A percentile compares a stretch with the other conserved stretches of the same genome.
phyloP scores from a whole-genome alignment of 2,888 invertebrate species.

The Ectobius pallidus region DNA sequence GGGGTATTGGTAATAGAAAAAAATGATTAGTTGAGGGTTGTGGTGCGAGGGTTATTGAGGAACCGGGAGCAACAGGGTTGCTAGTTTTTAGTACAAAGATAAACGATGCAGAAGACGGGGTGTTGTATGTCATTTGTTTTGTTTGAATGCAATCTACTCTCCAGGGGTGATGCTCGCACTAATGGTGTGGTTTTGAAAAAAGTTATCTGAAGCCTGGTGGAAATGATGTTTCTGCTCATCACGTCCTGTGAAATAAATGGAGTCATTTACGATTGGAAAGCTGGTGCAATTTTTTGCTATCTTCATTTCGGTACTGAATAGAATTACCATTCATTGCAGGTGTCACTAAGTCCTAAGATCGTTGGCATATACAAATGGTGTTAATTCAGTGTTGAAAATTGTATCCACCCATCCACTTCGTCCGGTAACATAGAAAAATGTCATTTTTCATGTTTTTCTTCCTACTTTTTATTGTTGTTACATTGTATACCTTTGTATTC shows the following conservation, averaged over 20 bases:
- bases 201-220: neutral
- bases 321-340: no score
- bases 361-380: no score
- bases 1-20: neutral
- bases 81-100: neutral
- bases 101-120: neutral
- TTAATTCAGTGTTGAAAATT: no score
- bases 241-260: neutral
- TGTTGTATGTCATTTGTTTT: constrained; percentile 4
- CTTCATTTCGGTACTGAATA: no score
- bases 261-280: no score
- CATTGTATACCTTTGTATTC: no score
- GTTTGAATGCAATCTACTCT: neutral
- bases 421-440: no score
- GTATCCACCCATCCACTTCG: no score
- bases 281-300: no score
- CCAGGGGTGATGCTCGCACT: neutral
- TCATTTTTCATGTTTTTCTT: no score
- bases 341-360: no score
- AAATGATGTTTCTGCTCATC: neutral
- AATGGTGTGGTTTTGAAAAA: neutral
- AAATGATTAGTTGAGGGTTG: neutral
- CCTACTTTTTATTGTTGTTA: no score
- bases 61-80: neutral
- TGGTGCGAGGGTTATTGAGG: neutral